Base-by-base conservation (phyloP, 2,113 vertebrate species). In the Paracanthobrama guichenoti region DNA sequence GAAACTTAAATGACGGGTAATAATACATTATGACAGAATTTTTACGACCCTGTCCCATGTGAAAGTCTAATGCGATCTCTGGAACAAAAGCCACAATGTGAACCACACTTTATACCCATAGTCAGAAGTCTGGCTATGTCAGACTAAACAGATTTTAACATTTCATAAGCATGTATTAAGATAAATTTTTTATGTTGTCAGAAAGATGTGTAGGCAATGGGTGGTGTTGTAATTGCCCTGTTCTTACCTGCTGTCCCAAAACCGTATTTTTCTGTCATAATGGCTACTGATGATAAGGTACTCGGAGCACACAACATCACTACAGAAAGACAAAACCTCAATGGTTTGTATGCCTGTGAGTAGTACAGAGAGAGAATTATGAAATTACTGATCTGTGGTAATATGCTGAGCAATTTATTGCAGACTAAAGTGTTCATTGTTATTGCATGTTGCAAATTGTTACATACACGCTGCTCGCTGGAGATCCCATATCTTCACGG, bases 241-340 rank as follows among this genome's bases (percentile, higher is more conserved):
- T 73, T 24, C 76, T 80, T 84, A 97, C 97, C 97, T 96, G 93
- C 90, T 93, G 87, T 97, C 97, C 96, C 96, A 97, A 87, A 96
- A 94, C 0, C 97, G 92, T 90, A 97, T 95, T 89, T 95, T 96
- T 73, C 90, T 89, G 91, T 97, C 96, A 22, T 92, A 95, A 88
- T 97, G 97, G 20, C 96, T 95, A 8, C 96, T 97, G 87, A 97
- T 93, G 86, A 96, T 91, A 66, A 91, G 71, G 82, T 93, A 94
- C 59, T 96, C 95, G 0, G 94, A 93, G 24, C 96, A 97, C 4
- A 97, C 95, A 46, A 97, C 89, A 1, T 97, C 97, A 0, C 95
- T 96, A 92, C 96, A 97, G 91, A 90, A 96, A 14, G 96, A 97
- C 3, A 90, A 13, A 60, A 93, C 95, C 0, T 93, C 83, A 26